Evolutionary conservation across 2,888 invertebrate genomes (phyloP), one percentile per base, ranked within the genome.

Genomic region (Cephus sareptanus): DNA sequence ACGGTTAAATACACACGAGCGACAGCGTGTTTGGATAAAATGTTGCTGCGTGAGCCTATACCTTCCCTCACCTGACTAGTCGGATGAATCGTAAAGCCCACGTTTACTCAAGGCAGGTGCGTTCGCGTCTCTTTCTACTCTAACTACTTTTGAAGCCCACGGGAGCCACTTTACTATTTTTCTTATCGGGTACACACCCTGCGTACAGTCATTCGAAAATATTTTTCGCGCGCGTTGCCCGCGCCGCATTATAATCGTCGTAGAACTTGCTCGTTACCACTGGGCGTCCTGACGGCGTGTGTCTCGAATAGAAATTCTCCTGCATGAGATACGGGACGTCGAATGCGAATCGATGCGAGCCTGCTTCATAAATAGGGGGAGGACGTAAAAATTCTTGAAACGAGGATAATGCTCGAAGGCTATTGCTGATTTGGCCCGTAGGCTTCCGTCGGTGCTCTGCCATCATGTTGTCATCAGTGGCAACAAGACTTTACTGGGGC

Each of bases 401-500:
- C 56, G 56, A 56, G 56, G 56, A 56, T 56, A 56, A 56, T 9
- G 56, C 56, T 56, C 56, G 56, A 9, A 56, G 56, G 56, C 56
- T 56, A 56, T 56, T 56, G 56, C 56, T 56, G 56, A 56, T 56
- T 71, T 71, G 33, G 13, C 71, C 71, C 71, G 71, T 71, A 34
- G 71, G 74, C 74, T 33, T 34, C 34, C 34, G 34, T 34, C 35
- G 31, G 0, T 30, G 76, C 73, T 78, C 82, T 79, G 75, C 81
- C 77, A 82, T 82, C 82, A 82, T 82, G 81, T 77, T 82, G 81
- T 82, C 82, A 82, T 78, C 79, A 77, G 75, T 73, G 76, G 73
- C 75, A 78, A 73, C 79, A 80, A 83, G 82, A 81, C 82, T 85
- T 87, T 86, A 84, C 84, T 83, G 79, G 81, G 82, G 69, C 83